A percentile compares a stretch with the other conserved stretches of the same genome.
phyloP scores from a whole-genome alignment of 2,113 vertebrate species.

The Petroica traversi region DNA sequence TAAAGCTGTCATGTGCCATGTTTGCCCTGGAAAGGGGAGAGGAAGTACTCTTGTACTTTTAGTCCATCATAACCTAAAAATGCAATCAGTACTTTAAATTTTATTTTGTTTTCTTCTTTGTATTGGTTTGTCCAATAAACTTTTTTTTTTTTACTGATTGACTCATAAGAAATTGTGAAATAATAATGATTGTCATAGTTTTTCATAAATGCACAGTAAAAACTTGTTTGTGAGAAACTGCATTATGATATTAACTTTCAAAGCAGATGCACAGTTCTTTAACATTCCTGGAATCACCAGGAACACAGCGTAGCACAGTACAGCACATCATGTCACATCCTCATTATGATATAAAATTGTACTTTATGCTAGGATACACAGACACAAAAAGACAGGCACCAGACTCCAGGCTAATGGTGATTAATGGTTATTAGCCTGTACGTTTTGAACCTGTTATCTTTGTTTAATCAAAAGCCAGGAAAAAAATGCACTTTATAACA shows the following conservation, averaged over 20 bases:
- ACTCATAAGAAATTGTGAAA: not conserved
- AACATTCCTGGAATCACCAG: not conserved
- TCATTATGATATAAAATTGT: constrained; percentile 15
- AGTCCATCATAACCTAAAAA: not conserved
- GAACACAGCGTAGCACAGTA: accelerated
- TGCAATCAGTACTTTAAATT: not conserved
- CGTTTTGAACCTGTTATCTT: not conserved
- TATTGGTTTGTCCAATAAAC: not conserved
- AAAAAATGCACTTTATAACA: not conserved
- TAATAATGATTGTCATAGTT: not conserved
- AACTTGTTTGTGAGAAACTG: not conserved
- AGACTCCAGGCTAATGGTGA: not conserved
- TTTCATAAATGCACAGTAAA: not conserved
- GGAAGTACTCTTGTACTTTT: not conserved
- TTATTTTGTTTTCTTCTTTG: not conserved
- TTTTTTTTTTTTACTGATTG: not conserved
- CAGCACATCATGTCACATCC: not conserved
- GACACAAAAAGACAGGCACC: not conserved
- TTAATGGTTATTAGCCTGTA: constrained; percentile 31
- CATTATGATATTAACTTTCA: not conserved
- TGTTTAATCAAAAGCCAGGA: constrained; percentile 28
- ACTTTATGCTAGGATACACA: not conserved
- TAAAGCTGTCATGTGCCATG: not conserved
- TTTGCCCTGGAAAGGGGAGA: not conserved
- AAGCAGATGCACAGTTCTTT: not conserved